Percentiles rank a stretch among this genome's conserved stretches.
Conservation (phyloP, 1,140 invertebrate species). For the Daktulosphaira vitifoliae region DNA sequence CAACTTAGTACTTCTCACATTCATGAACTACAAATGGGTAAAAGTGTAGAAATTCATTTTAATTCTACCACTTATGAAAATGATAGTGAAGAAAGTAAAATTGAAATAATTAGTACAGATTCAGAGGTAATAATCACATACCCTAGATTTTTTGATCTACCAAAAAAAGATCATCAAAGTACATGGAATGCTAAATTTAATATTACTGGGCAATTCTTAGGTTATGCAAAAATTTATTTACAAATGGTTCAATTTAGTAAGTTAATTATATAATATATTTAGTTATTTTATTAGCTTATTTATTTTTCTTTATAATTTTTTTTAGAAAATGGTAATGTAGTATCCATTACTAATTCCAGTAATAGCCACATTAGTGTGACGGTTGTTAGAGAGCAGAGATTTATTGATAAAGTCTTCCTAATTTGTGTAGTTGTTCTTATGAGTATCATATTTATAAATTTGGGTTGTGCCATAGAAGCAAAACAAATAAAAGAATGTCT, state of each 20-base stretch:
- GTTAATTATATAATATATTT: not conserved
- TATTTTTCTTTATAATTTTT: not conserved
- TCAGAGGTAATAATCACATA: not conserved
- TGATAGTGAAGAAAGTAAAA: not conserved
- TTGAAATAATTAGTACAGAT: constrained; percentile 9
- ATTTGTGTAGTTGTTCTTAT: constrained; percentile 68
- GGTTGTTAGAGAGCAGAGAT: constrained; percentile 53
- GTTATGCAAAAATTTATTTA: constrained; percentile 13
- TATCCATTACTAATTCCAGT: constrained; percentile 27
- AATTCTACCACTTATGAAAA: not conserved
- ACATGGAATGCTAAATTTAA: not conserved
- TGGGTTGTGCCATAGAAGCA: constrained; percentile 83
- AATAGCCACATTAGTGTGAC: constrained; percentile 47
- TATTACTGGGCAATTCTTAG: constrained; percentile 3
- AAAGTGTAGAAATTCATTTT: not conserved
- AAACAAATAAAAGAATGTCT: constrained; percentile 59
- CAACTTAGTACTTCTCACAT: not conserved
- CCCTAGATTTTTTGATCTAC: not conserved
- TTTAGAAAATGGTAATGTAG: constrained; percentile 7
- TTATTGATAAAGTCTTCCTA: constrained; percentile 68
- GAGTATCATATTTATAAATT: constrained; percentile 81
- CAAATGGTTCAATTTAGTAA: constrained; percentile 5
- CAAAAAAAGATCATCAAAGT: not conserved
- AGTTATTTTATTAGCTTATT: too few relatives aligned
- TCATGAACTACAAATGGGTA: constrained; percentile 1